Conservation (phyloP, 2,888 invertebrate species). For the Elysia crispata region DNA sequence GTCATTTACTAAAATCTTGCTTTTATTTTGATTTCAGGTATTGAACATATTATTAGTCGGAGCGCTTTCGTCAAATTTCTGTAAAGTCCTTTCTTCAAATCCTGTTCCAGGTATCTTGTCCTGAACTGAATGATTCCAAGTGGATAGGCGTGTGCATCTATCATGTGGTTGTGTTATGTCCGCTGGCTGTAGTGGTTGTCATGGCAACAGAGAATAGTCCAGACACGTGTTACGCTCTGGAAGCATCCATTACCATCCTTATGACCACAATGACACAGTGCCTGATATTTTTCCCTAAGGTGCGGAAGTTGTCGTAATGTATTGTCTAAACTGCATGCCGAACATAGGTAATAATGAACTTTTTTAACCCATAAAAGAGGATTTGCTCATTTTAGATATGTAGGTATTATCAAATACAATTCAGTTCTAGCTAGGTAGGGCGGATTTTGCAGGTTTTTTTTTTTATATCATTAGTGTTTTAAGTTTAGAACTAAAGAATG, state of each 20-base stretch:
- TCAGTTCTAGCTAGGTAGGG: no score
- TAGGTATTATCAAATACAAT: no score
- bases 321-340: no score
- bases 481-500: no score
- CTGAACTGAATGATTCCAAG: conserved; percentile 60
- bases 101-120: conserved; percentile 51
- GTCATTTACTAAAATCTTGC: no score
- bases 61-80: no score
- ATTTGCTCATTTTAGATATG: no score
- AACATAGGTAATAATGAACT: no score
- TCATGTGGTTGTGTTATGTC: conserved; percentile 53
- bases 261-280: conserved; percentile 51
- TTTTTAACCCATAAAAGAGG: no score
- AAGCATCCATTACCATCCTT: conserved; percentile 39
- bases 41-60: no score
- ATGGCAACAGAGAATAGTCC: conserved; percentile 47
- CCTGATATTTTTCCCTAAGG: conserved; percentile 55
- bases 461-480: not conserved
- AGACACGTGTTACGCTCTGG: conserved; percentile 44
- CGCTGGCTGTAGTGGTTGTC: conserved; percentile 45
- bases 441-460: no score
- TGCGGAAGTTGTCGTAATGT: conserved; percentile 2
- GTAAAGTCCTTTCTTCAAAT: not conserved
- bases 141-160: conserved; percentile 59
- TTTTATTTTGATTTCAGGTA: no score